Conservation (phyloP, 1,140 invertebrate species). For the Habropoda laboriosa region DNA sequence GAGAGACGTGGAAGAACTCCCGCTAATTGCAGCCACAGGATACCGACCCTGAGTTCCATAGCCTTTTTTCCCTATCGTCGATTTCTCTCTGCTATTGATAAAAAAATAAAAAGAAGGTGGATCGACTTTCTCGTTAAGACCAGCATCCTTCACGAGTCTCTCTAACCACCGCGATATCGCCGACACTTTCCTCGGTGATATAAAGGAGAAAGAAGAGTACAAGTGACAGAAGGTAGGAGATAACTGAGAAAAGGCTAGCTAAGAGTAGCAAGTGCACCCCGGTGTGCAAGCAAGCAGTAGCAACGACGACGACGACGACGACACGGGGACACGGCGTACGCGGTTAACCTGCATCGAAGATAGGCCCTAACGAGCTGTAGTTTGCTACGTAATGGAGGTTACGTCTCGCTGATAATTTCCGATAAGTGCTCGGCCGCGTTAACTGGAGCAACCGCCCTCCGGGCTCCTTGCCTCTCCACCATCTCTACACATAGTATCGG, state of each 20-base stretch:
- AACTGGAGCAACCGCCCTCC: conserved; percentile 71
- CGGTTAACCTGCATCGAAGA: conserved; percentile 69
- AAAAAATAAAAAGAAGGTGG: no score
- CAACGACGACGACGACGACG: neutral
- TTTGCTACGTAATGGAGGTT: conserved; percentile 74
- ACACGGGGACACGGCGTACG: conserved; percentile 12
- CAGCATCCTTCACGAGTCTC: neutral
- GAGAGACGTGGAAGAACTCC: neutral
- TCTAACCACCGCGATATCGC: neutral
- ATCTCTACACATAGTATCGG: conserved; percentile 22
- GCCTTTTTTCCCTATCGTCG: conserved; percentile 1
- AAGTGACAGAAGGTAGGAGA: neutral
- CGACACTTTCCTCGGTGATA: neutral
- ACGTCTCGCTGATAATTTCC: conserved; percentile 79
- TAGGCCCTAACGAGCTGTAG: conserved; percentile 71
- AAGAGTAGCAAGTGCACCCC: no score
- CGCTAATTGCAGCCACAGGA: neutral
- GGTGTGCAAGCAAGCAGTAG: neutral
- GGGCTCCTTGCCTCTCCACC: conserved; percentile 46
- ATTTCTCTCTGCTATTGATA: conserved; percentile 4
- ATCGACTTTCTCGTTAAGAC: conserved; percentile 24
- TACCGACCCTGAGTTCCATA: no score
- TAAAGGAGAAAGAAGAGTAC: neutral
- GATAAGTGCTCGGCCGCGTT: conserved; percentile 78
- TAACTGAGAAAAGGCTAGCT: no score